Evolutionary conservation across 2,113 vertebrate species (phyloP).

Genomic region (Haemorhous mexicanus): DNA sequence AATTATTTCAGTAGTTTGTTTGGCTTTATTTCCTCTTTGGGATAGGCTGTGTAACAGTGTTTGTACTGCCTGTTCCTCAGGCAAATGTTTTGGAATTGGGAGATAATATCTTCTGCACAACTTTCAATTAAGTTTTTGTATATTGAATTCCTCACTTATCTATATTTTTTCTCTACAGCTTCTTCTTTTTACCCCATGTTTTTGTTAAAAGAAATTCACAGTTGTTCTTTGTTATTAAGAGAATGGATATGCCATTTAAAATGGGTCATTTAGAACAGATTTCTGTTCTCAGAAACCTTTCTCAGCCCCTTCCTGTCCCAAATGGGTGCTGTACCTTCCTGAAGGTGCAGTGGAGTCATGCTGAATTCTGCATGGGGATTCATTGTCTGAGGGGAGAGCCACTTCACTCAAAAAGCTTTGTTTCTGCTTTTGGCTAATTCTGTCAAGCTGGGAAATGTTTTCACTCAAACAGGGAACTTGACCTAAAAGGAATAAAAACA

Average conservation of each 20-base stretch:
- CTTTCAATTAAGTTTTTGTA: neutral
- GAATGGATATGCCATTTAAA: neutral
- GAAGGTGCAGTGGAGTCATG: neutral
- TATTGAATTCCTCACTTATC: neutral
- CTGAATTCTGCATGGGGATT: neutral
- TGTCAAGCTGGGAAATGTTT: neutral
- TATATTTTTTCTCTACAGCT: neutral
- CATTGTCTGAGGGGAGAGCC: neutral
- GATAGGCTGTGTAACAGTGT: neutral
- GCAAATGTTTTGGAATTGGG: neutral
- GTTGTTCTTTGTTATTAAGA: neutral
- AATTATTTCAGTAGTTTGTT: neutral
- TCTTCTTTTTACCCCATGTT: neutral
- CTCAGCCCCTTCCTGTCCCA: neutral
- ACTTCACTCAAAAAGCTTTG: neutral
- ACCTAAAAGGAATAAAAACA: neutral
- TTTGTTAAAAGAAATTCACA: neutral
- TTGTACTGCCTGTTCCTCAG: conserved; percentile 34
- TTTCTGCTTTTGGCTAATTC: neutral
- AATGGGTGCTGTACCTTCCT: neutral
- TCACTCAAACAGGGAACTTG: neutral
- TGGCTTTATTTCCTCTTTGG: conserved; percentile 19
- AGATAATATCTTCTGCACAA: neutral
- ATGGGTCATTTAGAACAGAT: neutral
- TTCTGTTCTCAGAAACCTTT: neutral